Base-by-base conservation (phyloP, 1,140 invertebrate species). In the Tetramorium simillimum region DNA sequence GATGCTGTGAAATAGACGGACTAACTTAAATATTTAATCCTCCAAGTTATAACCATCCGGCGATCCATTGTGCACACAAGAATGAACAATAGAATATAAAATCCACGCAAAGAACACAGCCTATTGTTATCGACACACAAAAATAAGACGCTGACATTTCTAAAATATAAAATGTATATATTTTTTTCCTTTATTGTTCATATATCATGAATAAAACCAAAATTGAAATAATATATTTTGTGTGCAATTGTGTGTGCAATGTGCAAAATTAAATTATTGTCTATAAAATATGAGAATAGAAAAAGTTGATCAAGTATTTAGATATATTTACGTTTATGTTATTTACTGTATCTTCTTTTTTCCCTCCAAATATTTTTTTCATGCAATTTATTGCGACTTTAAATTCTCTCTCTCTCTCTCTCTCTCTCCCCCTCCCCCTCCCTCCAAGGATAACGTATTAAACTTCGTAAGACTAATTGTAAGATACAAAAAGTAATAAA, bases 21-120 rank as follows among this genome's bases (percentile, higher is more conserved):
- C n/a, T 63, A 63, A 63, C 16, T 16, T 65, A 43, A 67, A 67
- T 67, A 43, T 67, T 40, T 67, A 43, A 67, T 33, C 28, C 37
- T 5, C 21, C 21, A n/a, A n/a, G n/a, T 6, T 67, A 21, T 67
- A 21, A 43, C 37, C n/a, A 9, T 67, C 10, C 1, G 1, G 12
- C 33, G n/a, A 65, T 43, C 63, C 16, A 63, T 63, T 63, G 37
- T 21, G 9, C n/a, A 43, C 21, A 65, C 18, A 40, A 67, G 37
- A 40, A 40, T 40, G 10, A 10, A 67, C 62, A 65, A 65, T 65
- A 3, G 33, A 65, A 65, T 37, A 40, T 3, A 65, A 40, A 65
- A 21, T 21, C 43, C 37, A 37, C 5, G 63, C 63, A 67, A 40
- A 43, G 37, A 40, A 65, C 21, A 40, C 18, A 67, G 4, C 63